phyloP scores from a whole-genome alignment of 2,113 vertebrate genomes.

The Empidonax traillii region DNA sequence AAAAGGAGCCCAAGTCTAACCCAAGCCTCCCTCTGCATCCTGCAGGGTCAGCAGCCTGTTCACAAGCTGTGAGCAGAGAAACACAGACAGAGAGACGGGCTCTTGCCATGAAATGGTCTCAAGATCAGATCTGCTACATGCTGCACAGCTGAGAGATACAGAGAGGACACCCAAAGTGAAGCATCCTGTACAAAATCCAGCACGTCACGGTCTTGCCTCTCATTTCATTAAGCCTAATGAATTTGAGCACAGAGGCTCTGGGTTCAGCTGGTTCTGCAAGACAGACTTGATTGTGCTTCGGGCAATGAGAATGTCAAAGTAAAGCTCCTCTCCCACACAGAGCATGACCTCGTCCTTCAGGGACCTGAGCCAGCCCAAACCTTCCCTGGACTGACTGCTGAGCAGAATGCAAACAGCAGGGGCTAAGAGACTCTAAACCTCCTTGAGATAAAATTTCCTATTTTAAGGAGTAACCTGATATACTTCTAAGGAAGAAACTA shows the following conservation, averaged over 20 bases:
- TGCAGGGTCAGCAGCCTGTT: not conserved
- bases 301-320: not conserved
- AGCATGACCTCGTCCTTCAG: not conserved
- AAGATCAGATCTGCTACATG: not conserved
- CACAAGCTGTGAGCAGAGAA: not conserved
- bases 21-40: not conserved
- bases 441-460: not conserved
- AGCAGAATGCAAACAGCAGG: not conserved
- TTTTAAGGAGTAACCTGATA: not conserved
- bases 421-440: not conserved
- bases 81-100: not conserved
- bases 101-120: not conserved
- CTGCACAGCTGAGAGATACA: not conserved
- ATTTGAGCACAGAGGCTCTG: not conserved
- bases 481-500: not conserved
- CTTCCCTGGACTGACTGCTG: not conserved
- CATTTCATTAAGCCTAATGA: not conserved
- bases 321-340: not conserved
- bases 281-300: not conserved
- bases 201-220: fast-evolving
- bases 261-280: not conserved
- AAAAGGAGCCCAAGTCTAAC: not conserved
- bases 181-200: not conserved
- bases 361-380: not conserved
- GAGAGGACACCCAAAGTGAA: not conserved